Percentiles rank a stretch among this genome's conserved stretches.
These are phyloP conservation scores for Cataglyphis albicans DNA, from an alignment of 2,888 invertebrate species.

Conservation along the genomic window DNA sequence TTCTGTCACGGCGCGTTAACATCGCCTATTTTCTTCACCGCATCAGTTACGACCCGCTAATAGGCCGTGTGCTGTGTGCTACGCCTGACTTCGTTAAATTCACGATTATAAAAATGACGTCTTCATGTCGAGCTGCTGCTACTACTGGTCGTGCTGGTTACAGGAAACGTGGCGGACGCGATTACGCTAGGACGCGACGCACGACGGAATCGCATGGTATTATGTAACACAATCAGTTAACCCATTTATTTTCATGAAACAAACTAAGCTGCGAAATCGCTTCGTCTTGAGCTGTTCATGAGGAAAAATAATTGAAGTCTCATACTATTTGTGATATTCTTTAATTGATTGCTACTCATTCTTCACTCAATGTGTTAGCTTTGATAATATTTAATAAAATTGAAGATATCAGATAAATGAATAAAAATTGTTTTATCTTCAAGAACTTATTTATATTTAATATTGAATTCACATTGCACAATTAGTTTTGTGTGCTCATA, in stretches of 20 bases:
- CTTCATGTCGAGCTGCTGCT: conserved; percentile 62
- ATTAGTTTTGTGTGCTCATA: neutral
- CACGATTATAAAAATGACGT: conserved; percentile 78
- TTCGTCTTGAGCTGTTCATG: neutral
- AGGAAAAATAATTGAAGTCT: neutral
- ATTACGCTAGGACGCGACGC: conserved; percentile 21
- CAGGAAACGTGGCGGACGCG: conserved; percentile 26
- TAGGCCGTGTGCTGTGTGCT: conserved; percentile 72
- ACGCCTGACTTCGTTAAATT: conserved; percentile 76
- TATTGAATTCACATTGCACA: neutral
- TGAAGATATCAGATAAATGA: neutral
- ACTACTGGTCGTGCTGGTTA: neutral
- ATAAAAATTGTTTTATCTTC: too few species aligned
- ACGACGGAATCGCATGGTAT: neutral
- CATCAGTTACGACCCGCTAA: conserved; percentile 79
- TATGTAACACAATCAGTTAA: conserved; percentile 22
- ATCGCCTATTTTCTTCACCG: conserved; percentile 69
- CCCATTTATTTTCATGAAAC: conserved; percentile 27
- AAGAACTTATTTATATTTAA: neutral
- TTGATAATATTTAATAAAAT: neutral
- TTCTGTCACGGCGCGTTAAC: conserved; percentile 83
- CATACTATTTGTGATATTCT: neutral
- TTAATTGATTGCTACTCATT: neutral
- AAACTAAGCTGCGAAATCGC: conserved; percentile 6
- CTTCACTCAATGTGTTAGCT: neutral